phyloP scores from a whole-genome alignment of 1,140 invertebrate species.

The roundworm (Caenorhabditis elegans) region WBcel235 BX284605.5:10100001-10100500 shows the following conservation, averaged over 20 bases:
- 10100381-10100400: conserved; percentile 90
- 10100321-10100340: conserved; percentile 76
- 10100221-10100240: not conserved
- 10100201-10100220: too few relatives aligned
- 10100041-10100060: too few relatives aligned
- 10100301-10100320: not conserved
- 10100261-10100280: not conserved
- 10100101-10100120: too few relatives aligned
- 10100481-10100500: conserved; percentile 85
- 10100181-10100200: too few relatives aligned
- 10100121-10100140: too few relatives aligned
- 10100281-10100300: not conserved
- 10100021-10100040: too few relatives aligned
- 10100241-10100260: not conserved
- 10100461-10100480: conserved; percentile 88
- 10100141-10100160: too few relatives aligned
- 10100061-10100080: too few relatives aligned
- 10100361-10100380: conserved; percentile 78
- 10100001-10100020: too few relatives aligned
- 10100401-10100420: conserved; percentile 68
- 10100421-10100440: conserved; percentile 44
- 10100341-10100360: conserved; percentile 84
- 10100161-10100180: too few relatives aligned
- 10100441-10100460: conserved; percentile 66
- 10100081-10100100: too few relatives aligned